Percentiles rank a stretch among this genome's conserved stretches.
Evolutionary conservation across 1,140 invertebrate genomes (phyloP).

Genomic region (Subanguina moxae): DNA sequence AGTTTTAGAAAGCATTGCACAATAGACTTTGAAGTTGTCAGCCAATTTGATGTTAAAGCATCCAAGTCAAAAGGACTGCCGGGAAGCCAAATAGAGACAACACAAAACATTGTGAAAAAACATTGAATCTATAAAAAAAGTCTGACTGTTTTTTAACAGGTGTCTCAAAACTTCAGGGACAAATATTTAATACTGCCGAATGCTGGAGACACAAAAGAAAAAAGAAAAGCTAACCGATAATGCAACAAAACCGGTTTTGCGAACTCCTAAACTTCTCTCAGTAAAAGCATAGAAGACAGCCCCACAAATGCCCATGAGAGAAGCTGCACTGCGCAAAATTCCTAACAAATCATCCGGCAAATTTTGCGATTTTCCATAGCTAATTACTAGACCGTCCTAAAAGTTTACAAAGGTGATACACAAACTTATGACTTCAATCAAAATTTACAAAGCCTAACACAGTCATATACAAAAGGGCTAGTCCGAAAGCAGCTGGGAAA

Average conservation of each 20-base stretch:
- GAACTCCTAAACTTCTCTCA: constrained; percentile 12
- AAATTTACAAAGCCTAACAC: constrained; percentile 26
- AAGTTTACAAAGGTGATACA: background rate
- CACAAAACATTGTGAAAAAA: background rate
- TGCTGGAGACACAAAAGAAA: too few species aligned
- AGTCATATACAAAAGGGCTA: constrained; percentile 29
- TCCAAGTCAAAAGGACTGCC: constrained; percentile 14
- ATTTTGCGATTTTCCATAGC: constrained; percentile 21
- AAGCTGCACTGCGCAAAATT: constrained; percentile 5
- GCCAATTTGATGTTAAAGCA: background rate
- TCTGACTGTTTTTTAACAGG: background rate
- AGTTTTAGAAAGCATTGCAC: background rate
- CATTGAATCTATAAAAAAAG: constrained; percentile 1
- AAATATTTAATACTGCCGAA: too few species aligned
- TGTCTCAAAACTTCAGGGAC: too few species aligned
- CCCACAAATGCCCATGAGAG: constrained; percentile 9
- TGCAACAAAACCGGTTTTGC: background rate
- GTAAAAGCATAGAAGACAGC: constrained; percentile 14
- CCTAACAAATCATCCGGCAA: constrained; percentile 18
- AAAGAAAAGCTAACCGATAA: background rate
- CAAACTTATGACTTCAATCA: background rate
- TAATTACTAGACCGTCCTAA: constrained; percentile 16
- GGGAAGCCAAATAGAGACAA: constrained; percentile 18
- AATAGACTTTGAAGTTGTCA: background rate
- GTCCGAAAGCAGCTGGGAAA: constrained; percentile 23